Evolutionary conservation across 1,140 invertebrate species (phyloP), one percentile per base, ranked within the genome.

Genomic region (Andrena cerasifolii): DNA sequence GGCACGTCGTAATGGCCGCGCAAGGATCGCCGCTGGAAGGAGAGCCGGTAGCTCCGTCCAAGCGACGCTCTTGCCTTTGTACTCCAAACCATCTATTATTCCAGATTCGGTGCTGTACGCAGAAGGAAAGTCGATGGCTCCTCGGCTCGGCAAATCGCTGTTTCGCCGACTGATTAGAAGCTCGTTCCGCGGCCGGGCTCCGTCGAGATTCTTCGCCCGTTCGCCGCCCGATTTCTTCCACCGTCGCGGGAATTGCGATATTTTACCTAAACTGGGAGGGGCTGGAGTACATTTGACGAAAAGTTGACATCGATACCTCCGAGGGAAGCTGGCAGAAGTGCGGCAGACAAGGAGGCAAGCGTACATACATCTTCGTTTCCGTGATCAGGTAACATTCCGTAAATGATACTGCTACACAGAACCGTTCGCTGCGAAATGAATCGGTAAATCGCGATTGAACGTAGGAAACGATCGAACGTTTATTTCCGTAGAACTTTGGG

Each of bases 1-100:
- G 81, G 79, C 87, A 89, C 85, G 87, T 89, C 80, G 78, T 81
- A 86, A 88, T 84, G 82, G 65, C 65, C 67, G 79, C 49, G 51
- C 59, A 79, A 84, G 68, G 75, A 86, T 79, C 66, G 73, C 66
- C 51, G 28, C 26, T 76, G 54, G 49, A 76, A 76, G 63, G 56
- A 73, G 51, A 43, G 40, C 21, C 28, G 28, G 18, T 24, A 28
- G 31, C 16, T 51, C 18, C 70, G 36, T 5, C 43, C 28, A 53
- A 54, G 49, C 66, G 21, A 31, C 36, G 24, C 31, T 82, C 45
- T 67, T 21, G 51, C 36, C 59, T 84, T 75, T 83, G 68, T 67
- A 71, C 40, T 58, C n/a, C 28, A 43, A 70, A 56, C 24, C 70
- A 40, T 58, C 47, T 36, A 31, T 72, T 58, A 61, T 33, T 75